Evolutionary conservation across 2,113 vertebrate genomes (phyloP), one percentile per base, ranked within the genome.

Genomic region (Mustela lutreola): DNA sequence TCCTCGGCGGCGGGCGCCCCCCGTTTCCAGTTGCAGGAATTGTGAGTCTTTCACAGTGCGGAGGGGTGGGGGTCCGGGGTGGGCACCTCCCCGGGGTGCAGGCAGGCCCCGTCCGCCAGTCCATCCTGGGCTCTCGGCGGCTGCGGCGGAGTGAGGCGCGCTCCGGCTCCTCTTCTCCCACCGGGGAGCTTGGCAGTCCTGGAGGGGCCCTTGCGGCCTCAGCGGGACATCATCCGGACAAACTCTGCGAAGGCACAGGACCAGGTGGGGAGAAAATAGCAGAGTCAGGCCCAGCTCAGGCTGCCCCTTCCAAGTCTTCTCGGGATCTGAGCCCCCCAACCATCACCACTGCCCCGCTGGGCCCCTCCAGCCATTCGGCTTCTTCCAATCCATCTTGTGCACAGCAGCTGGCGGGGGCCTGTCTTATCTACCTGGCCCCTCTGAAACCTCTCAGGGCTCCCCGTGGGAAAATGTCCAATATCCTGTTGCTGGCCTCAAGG

Each of bases 211-310:
- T 97, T 24, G 84, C 11, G 36, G 96, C 93, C 98, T 99, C 99
- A 99, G 97, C 99, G 99, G 94, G 99, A 99, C 99, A 99, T 99
- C 99, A 99, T 99, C 97, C 99, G 99, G 95, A 99, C 99, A 98
- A 99, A 99, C 97, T 99, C 99, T 99, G 99, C 22, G 76, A 96
- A 90, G 73, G 76, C 78, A 97, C 58, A 28, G 97, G 92, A 96
- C 11, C 71, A 14, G 18, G 53, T 87, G 75, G 97, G 56, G 81
- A 92, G 79, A 65, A 73, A 63, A 75, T 28, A 14, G 45, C 31
- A 12, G 42, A 21, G 45, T 96, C 42, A 93, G 73, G 31, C 4
- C 50, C 63, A 2, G 88, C 80, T 62, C 58, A 45, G 71, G 65
- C 18, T 1, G 0, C 60, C 3, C 7, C 39, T 67, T 42, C n/a